phyloP scores from a whole-genome alignment of 2,797 vertebrate genomes.

The Mormyrus hasselquistii region DNA sequence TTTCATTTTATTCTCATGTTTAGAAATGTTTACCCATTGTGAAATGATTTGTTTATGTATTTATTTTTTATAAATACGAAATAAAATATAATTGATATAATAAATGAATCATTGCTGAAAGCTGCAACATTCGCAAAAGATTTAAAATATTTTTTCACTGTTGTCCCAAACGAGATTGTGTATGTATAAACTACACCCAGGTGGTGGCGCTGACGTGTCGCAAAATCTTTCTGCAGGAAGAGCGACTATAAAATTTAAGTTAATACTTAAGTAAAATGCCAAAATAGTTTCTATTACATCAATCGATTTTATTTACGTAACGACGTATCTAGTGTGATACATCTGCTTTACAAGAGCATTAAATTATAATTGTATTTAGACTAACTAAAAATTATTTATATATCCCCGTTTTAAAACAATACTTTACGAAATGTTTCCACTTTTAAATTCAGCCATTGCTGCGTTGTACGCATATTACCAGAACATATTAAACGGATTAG shows the following conservation, averaged over 20 bases:
- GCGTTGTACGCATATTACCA: background rate
- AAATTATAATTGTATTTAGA: background rate
- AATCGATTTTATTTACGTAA: background rate
- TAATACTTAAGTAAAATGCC: background rate
- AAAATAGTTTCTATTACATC: background rate
- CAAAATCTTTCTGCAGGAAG: background rate
- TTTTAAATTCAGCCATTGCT: background rate
- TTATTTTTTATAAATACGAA: background rate
- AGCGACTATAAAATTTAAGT: background rate
- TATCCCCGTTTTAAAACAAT: background rate
- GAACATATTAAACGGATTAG: background rate
- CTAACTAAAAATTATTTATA: background rate
- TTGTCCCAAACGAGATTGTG: background rate
- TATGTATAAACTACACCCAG: background rate
- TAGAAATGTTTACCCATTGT: background rate
- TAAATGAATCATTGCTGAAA: background rate
- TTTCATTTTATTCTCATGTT: background rate
- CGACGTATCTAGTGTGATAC: background rate
- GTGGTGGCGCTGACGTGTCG: conserved; percentile 14
- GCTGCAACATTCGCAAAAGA: background rate
- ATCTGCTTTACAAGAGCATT: background rate
- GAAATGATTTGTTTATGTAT: background rate
- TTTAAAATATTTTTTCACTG: background rate
- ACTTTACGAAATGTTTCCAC: background rate
- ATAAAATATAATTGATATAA: background rate